Percentiles rank a stretch among this genome's conserved stretches.
These are phyloP conservation scores for Xanthia icteritia DNA, from an alignment of 2,888 invertebrate genomes.

Conservation along the genomic window DNA sequence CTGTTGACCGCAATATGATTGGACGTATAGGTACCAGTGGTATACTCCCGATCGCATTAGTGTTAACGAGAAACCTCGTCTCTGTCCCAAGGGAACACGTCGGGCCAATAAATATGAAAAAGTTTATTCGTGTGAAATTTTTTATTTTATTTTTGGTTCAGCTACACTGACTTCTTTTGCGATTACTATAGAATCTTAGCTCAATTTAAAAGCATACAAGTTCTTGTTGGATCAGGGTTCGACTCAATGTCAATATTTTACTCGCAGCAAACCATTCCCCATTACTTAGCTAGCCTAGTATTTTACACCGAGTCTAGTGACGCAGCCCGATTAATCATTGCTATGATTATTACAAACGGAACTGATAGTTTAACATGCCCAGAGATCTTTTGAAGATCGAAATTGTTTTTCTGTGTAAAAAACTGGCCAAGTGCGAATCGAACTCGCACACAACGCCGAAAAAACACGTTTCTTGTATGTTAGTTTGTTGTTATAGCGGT, in stretches of 20 bases:
- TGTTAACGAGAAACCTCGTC: constrained; percentile 7
- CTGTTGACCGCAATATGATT: constrained; percentile 44
- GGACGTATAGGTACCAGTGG: not conserved
- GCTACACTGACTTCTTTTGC: not conserved
- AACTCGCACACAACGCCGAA: no score
- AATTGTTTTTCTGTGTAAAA: not conserved
- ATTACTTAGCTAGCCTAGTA: not conserved
- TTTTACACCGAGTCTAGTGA: not conserved
- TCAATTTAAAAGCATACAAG: not conserved
- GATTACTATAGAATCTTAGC: not conserved
- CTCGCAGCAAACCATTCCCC: not conserved
- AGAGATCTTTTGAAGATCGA: not conserved
- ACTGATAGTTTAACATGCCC: not conserved
- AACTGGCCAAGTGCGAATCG: no score
- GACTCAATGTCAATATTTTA: not conserved
- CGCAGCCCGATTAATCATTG: constrained; percentile 3
- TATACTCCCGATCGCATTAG: constrained; percentile 16
- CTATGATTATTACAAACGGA: not conserved
- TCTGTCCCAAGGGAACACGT: constrained; percentile 3
- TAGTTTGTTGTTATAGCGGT: no score
- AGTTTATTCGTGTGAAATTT: constrained; percentile 3
- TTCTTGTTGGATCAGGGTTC: not conserved
- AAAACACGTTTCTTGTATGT: no score
- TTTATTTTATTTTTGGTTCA: not conserved
- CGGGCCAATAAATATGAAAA: constrained; percentile 28